A percentile compares a stretch with the other conserved stretches of the same genome.
Evolutionary conservation across 2,113 vertebrate genomes (phyloP).

Genomic region (Prunella himalayana): DNA sequence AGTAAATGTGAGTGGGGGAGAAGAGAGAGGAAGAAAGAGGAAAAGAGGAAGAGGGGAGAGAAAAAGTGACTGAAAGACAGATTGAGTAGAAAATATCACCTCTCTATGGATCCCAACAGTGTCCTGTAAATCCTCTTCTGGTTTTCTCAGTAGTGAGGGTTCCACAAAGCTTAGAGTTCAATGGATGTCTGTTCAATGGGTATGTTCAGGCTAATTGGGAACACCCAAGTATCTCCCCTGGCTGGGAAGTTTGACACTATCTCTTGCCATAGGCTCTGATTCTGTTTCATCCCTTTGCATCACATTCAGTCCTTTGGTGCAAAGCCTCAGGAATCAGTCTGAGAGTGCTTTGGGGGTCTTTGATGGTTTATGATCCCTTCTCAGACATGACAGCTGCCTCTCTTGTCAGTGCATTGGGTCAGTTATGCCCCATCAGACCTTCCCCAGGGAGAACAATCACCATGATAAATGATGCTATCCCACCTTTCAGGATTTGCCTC

Average conservation of each 20-base stretch:
- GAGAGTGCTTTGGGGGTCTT: not conserved
- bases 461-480: not conserved
- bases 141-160: not conserved
- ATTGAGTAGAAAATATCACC: not conserved
- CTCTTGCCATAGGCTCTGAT: not conserved
- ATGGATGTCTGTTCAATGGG: not conserved
- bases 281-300: not conserved
- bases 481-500: not conserved
- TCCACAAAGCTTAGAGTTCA: not conserved
- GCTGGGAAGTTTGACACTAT: not conserved
- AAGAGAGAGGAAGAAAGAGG: no score
- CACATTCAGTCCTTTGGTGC: not conserved
- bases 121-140: not conserved
- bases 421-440: not conserved
- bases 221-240: not conserved
- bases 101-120: not conserved
- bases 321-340: not conserved
- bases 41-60: not conserved
- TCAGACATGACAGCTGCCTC: not conserved
- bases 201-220: not conserved
- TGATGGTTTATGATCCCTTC: not conserved
- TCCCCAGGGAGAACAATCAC: accelerated
- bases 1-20: not conserved
- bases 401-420: not conserved
- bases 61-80: not conserved